These are phyloP conservation scores for Gallinago undulata DNA, from an alignment of 2,113 vertebrate genomes.

Conservation along the genomic window DNA sequence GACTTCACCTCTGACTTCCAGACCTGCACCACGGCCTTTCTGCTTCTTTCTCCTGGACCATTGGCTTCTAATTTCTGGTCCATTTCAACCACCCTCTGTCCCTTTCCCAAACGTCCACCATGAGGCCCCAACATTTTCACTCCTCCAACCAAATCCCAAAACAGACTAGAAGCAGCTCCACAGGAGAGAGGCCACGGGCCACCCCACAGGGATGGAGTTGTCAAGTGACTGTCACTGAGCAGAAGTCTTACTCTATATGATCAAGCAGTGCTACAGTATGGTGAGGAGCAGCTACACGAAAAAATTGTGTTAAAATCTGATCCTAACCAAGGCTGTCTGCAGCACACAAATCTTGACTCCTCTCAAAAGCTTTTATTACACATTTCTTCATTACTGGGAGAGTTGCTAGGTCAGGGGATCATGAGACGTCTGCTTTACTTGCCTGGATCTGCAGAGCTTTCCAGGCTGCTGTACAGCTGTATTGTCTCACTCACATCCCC, in stretches of 20 bases:
- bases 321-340: neutral
- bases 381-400: neutral
- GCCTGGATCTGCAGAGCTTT: neutral
- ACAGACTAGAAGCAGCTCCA: neutral
- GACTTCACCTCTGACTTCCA: neutral
- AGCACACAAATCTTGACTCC: neutral
- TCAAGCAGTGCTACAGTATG: neutral
- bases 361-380: neutral
- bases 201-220: neutral
- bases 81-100: neutral
- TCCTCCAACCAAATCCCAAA: neutral
- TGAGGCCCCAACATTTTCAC: neutral
- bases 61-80: neutral
- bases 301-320: neutral
- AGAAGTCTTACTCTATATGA: neutral
- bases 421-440: neutral
- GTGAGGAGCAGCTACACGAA: neutral
- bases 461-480: neutral
- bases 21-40: neutral
- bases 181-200: neutral
- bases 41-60: neutral
- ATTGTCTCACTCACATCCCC: neutral
- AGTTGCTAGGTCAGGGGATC: neutral
- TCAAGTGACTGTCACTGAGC: neutral
- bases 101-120: neutral